A percentile compares a stretch with the other conserved stretches of the same genome.
Conservation (phyloP, 2,797 vertebrate species). For the Danio jaintianensis region DNA sequence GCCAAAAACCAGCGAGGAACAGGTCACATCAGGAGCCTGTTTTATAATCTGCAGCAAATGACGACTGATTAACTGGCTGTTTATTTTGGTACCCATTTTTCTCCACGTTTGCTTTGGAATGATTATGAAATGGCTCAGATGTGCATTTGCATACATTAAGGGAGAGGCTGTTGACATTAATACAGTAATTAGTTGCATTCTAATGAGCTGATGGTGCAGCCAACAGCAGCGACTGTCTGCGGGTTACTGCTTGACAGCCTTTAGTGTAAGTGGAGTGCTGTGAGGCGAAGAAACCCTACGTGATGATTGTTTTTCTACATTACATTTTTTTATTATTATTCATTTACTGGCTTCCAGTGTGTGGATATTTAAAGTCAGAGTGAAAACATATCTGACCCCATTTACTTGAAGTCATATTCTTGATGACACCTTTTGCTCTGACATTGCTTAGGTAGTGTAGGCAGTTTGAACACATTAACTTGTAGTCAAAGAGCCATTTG, state of each 20-base stretch:
- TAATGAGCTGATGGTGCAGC: conserved; percentile 52
- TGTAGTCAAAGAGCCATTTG: not conserved
- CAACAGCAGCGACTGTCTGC: conserved; percentile 12
- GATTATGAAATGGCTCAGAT: conserved; percentile 41
- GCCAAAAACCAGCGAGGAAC: conserved; percentile 17
- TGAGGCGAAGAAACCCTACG: not conserved
- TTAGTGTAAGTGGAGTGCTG: conserved; percentile 14
- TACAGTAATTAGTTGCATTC: conserved; percentile 58
- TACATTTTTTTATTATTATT: conserved; percentile 1
- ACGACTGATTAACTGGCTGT: conserved; percentile 36
- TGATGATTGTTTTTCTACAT: conserved; percentile 17
- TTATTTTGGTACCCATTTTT: conserved; percentile 41
- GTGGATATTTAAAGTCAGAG: conserved; percentile 28
- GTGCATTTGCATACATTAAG: conserved; percentile 62
- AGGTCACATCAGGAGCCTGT: conserved; percentile 32
- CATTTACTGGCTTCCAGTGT: not conserved
- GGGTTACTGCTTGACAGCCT: not conserved
- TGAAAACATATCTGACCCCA: conserved; percentile 9
- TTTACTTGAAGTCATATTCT: conserved; percentile 15
- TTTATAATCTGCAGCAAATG: conserved; percentile 48
- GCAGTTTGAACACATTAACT: not conserved
- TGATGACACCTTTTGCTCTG: not conserved
- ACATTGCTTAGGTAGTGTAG: not conserved
- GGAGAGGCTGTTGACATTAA: conserved; percentile 55
- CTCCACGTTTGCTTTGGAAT: conserved; percentile 27